phyloP scores from a whole-genome alignment of 2,888 invertebrate genomes.

The Ornithoptera priamus region DNA sequence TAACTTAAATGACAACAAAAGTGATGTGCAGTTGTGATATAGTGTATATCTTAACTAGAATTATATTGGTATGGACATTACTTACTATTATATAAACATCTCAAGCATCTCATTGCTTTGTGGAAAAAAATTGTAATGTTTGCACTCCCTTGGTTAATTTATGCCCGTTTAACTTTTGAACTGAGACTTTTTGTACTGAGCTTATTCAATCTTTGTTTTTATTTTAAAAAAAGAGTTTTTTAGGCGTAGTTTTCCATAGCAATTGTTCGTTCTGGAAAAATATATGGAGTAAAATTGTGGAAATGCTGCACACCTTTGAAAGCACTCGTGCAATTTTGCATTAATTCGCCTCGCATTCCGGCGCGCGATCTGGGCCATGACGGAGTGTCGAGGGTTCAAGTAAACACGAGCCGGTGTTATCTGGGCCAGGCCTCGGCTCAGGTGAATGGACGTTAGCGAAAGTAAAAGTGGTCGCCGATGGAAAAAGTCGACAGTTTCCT shows the following conservation, averaged over 20 bases:
- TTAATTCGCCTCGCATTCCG: conserved; percentile 27
- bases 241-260: background rate
- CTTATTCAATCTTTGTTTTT: too few relatives aligned
- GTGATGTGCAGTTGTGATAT: too few relatives aligned
- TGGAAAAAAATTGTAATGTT: too few relatives aligned
- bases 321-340: conserved; percentile 18
- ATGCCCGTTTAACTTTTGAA: too few relatives aligned
- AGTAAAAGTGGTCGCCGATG: conserved; percentile 66
- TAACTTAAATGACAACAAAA: too few relatives aligned
- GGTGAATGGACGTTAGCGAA: conserved; percentile 70
- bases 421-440: conserved; percentile 46
- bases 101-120: too few relatives aligned
- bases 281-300: background rate
- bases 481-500: conserved; percentile 56
- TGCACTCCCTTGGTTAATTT: too few relatives aligned
- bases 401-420: conserved; percentile 35
- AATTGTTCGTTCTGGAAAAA: background rate
- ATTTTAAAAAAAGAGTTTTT: too few relatives aligned
- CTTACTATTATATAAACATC: too few relatives aligned
- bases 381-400: conserved; percentile 33
- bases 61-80: too few relatives aligned
- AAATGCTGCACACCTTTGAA: conserved; percentile 10
- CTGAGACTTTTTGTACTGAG: too few relatives aligned
- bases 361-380: conserved; percentile 28
- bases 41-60: too few relatives aligned